Base-by-base conservation (phyloP, 2,113 vertebrate species). In the Hoplias malabaricus region DNA sequence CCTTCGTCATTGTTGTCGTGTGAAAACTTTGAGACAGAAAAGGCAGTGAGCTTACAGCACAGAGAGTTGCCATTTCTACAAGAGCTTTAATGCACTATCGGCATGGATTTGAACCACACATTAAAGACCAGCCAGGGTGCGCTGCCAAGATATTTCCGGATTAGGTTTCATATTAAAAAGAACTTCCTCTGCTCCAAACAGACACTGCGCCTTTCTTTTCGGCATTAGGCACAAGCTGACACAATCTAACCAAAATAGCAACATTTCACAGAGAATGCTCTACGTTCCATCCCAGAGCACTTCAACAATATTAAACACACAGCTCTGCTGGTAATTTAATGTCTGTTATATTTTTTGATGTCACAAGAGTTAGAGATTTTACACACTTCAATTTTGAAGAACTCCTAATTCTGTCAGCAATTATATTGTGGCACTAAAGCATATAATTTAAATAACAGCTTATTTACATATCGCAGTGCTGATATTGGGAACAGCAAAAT, bases 81-180 rank as follows among this genome's bases (percentile, higher is more conserved):
- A 82, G 80, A 78, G 78, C 48, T 84, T 79, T 81, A 79, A 83
- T 73, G 67, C 62, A 79, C 79, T 83, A 83, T 78, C 43, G 77
- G 83, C 77, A 75, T 46, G 65, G 77, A 84, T 81, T 82, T 79
- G 81, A 79, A 82, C 69, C 40, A 65, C 80, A 84, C 81, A 77
- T 84, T 84, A 86, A 83, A 84, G 82, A 84, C 81, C 57, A 83
- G 82, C 57, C 72, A 69, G 76, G 73, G 69, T 72, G 76, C 61
- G 38, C 80, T 80, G 79, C 75, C 66, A 79, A 84, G 75, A 84
- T 84, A 83, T 84, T 86, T 78, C 56, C 38, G 79, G 83, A 86
- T 86, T 86, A 84, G 77, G 59, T 81, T 84, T 83, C 69, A 83
- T 83, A 81, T 84, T 86, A 78, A 82, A 84, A 84, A 84, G 78